Percentiles rank a stretch among this genome's conserved stretches.
phyloP scores from a whole-genome alignment of 2,888 invertebrate genomes.

The Abscondita cerata region DNA sequence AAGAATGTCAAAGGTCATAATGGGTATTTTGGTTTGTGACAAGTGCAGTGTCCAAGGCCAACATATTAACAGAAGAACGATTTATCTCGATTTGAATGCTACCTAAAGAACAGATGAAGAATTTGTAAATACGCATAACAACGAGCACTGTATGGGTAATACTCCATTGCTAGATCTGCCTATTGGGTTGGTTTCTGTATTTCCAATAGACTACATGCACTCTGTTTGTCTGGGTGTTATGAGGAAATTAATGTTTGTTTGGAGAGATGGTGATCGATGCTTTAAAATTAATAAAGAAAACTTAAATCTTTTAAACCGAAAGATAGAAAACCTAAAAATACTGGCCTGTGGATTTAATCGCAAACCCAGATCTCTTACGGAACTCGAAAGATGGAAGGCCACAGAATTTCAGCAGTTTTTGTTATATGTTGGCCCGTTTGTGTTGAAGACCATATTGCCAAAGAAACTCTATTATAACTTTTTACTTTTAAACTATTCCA shows the following conservation, averaged over 20 bases:
- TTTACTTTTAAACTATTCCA: too few species aligned
- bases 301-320: slow-evolving; percentile 6
- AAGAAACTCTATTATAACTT: too few species aligned
- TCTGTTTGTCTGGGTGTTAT: slow-evolving; percentile 39
- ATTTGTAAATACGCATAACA: neutral
- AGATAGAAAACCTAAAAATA: too few species aligned
- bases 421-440: too few species aligned
- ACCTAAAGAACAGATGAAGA: slow-evolving; percentile 15
- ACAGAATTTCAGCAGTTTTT: too few species aligned
- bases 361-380: too few species aligned
- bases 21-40: slow-evolving; percentile 41
- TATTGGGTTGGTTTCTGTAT: slow-evolving; percentile 33
- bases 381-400: too few species aligned
- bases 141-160: neutral
- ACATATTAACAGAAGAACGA: slow-evolving; percentile 34
- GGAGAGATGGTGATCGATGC: slow-evolving; percentile 35
- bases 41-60: slow-evolving; percentile 28
- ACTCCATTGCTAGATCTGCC: slow-evolving; percentile 29
- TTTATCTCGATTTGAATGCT: slow-evolving; percentile 36
- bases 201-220: slow-evolving; percentile 42
- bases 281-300: neutral
- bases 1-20: slow-evolving; percentile 38
- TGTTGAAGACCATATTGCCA: too few species aligned
- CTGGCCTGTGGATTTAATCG: too few species aligned
- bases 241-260: slow-evolving; percentile 38